phyloP scores from a whole-genome alignment of 2,888 invertebrate genomes.

The Diarsia mendica region DNA sequence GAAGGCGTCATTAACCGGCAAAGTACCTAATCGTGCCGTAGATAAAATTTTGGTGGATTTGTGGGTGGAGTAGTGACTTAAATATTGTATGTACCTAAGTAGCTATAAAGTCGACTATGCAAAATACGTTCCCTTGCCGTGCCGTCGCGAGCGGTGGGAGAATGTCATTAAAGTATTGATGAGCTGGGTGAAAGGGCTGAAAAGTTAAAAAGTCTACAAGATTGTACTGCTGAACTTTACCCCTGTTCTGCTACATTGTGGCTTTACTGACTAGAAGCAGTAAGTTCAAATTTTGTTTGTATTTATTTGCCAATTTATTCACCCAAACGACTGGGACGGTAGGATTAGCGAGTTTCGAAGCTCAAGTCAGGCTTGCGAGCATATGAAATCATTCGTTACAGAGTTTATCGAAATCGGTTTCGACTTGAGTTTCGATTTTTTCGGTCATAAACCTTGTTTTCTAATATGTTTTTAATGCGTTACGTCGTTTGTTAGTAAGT shows the following conservation, averaged over 20 bases:
- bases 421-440: background rate
- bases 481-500: background rate
- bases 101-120: slow-evolving; percentile 15
- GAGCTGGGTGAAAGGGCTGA: slow-evolving; percentile 6
- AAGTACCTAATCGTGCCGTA: slow-evolving; percentile 5
- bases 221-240: slow-evolving; percentile 1
- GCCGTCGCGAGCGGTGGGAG: background rate
- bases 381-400: slow-evolving; percentile 6
- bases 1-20: slow-evolving; percentile 18
- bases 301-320: slow-evolving; percentile 35
- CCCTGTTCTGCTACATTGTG: slow-evolving; percentile 22
- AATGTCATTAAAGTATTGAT: slow-evolving; percentile 27
- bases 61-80: background rate
- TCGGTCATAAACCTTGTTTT: background rate
- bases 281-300: slow-evolving; percentile 29
- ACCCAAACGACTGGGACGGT: slow-evolving; percentile 18
- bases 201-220: slow-evolving; percentile 14
- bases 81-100: background rate
- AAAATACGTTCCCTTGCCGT: slow-evolving; percentile 3
- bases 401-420: slow-evolving; percentile 21
- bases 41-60: slow-evolving; percentile 14
- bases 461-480: background rate
- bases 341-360: slow-evolving; percentile 24
- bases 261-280: slow-evolving; percentile 14
- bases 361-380: slow-evolving; percentile 19